A percentile compares a stretch with the other conserved stretches of the same genome.
These are phyloP conservation scores for Microcebus tavaratra DNA, from an alignment of 2,113 vertebrate genomes.

Conservation along the genomic window DNA sequence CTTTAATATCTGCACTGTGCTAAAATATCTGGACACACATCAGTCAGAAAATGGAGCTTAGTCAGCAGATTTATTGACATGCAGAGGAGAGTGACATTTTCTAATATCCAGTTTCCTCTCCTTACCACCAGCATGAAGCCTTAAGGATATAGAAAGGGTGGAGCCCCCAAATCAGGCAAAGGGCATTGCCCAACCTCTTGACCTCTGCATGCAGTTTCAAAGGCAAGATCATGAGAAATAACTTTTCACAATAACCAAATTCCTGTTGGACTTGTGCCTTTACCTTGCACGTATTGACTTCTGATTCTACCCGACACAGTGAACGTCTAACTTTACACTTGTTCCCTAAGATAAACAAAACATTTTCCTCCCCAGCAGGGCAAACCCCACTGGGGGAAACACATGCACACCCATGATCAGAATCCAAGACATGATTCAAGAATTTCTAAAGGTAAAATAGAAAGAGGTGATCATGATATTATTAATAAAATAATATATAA, in stretches of 20 bases:
- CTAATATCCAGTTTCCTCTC: not conserved
- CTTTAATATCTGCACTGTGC: not conserved
- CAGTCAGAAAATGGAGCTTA: not conserved
- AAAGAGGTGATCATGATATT: too few species aligned
- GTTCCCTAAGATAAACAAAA: not conserved
- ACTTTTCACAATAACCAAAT: not conserved
- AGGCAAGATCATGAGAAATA: not conserved
- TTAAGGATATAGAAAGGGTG: not conserved
- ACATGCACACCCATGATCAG: accelerated
- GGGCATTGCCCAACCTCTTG: accelerated
- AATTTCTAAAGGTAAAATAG: not conserved
- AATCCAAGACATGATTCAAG: not conserved
- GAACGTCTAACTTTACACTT: not conserved
- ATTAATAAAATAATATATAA: too few species aligned
- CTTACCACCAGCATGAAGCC: not conserved
- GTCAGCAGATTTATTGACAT: not conserved
- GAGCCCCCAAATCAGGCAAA: not conserved
- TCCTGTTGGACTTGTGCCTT: not conserved
- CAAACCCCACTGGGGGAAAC: not conserved
- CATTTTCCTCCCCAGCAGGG: not conserved
- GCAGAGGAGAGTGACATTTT: not conserved
- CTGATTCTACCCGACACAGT: not conserved
- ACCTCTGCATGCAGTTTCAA: not conserved
- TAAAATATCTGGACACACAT: not conserved
- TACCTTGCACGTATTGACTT: not conserved